These are phyloP conservation scores for Synergus laeviventris DNA, from an alignment of 2,888 invertebrate species.

Conservation along the genomic window DNA sequence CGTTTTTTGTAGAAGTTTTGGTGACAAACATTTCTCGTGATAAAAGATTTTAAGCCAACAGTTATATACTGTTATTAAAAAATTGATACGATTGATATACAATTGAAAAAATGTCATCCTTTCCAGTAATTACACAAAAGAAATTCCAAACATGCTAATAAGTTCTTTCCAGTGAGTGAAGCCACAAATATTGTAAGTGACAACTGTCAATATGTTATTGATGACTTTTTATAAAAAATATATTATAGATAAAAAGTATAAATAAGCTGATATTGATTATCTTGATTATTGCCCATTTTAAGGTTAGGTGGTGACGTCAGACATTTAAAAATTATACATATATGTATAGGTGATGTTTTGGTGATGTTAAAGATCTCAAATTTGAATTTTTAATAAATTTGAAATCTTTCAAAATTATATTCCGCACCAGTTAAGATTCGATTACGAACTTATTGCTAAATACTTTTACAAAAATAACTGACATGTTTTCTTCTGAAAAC, in stretches of 20 bases:
- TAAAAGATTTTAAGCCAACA: too few species aligned
- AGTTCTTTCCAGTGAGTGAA: background rate
- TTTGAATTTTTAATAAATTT: background rate
- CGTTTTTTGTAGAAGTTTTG: too few species aligned
- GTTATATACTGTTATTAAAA: background rate
- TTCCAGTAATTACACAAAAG: slow-evolving; percentile 7
- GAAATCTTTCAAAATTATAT: background rate
- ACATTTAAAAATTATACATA: background rate
- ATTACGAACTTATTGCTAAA: background rate
- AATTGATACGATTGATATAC: background rate
- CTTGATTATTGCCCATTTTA: background rate
- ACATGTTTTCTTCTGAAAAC: background rate
- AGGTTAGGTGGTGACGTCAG: slow-evolving; percentile 1
- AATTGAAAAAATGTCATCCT: slow-evolving; percentile 5
- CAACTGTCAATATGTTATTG: background rate
- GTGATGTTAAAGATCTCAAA: background rate
- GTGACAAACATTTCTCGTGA: too few species aligned
- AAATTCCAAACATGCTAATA: slow-evolving; percentile 1
- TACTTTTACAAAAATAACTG: background rate
- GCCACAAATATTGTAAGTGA: slow-evolving; percentile 15
- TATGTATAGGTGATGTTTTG: background rate
- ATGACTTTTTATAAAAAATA: background rate
- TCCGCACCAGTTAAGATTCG: background rate
- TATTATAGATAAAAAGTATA: background rate
- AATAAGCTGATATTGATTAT: background rate